A percentile compares a stretch with the other conserved stretches of the same genome.
phyloP scores from a whole-genome alignment of 2,113 vertebrate genomes.

The Ceyx cyanopectus region DNA sequence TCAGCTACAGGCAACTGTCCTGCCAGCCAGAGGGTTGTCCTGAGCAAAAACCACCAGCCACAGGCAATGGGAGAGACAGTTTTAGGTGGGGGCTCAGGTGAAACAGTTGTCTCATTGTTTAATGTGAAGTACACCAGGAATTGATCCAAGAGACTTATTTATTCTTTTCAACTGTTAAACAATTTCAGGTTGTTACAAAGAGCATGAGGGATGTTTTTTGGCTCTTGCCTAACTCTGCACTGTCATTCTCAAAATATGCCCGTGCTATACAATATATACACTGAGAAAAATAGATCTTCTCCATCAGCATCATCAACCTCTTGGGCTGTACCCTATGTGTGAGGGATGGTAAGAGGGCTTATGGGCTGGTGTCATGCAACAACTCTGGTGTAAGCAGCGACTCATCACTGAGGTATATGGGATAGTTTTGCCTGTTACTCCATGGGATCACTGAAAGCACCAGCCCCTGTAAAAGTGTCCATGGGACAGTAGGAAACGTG shows the following conservation, averaged over 20 bases:
- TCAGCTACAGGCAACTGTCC: neutral
- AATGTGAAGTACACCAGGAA: neutral
- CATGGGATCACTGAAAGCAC: fast-evolving
- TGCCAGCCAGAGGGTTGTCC: neutral
- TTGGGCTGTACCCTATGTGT: neutral
- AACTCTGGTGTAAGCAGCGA: neutral
- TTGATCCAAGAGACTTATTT: neutral
- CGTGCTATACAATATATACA: fast-evolving
- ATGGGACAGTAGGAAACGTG: fast-evolving
- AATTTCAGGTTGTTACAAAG: neutral
- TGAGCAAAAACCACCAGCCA: fast-evolving
- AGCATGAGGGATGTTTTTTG: neutral
- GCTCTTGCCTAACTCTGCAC: neutral
- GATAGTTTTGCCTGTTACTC: neutral
- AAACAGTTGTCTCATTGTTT: neutral
- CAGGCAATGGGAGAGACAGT: neutral
- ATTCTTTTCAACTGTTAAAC: neutral
- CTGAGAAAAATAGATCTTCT: neutral
- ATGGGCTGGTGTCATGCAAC: neutral
- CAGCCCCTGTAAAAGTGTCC: neutral
- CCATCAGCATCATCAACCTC: neutral
- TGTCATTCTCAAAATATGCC: neutral
- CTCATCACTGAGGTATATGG: neutral
- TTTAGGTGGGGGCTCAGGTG: neutral
- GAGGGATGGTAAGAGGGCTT: neutral